Evolutionary conservation across 1,140 invertebrate genomes (phyloP), one percentile per base, ranked within the genome.

Genomic region (Drosophila sturtevanti): DNA sequence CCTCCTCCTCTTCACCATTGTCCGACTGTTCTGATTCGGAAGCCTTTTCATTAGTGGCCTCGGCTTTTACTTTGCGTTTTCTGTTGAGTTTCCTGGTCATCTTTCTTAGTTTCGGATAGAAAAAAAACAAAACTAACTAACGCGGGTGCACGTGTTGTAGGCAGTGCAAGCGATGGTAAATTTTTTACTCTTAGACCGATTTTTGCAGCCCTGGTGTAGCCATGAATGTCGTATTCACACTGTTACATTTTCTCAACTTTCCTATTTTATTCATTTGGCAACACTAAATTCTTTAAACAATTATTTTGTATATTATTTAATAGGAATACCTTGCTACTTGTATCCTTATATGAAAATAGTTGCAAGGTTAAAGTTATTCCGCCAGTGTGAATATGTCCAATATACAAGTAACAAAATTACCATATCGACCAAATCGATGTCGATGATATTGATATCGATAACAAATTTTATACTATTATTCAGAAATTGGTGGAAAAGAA

Each of bases 101-200:
- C 16, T 48, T 48, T 48, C 16, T 18, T 11, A 2, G 9, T 10
- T 77, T 77, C 73, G 59, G 22, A 70, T 55, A 48, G 21, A 55
- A 87, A 81, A 86, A 86, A 79, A 87, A 86, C 41, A 48, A 48
- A 48, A 48, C 41, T 41, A 86, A 81, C 77, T 77, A 86, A 68
- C 67, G 76, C 79, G 24, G 72, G 72, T 72, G 84, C 84, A 87
- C 84, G 84, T 87, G 84, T 87, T 89, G 84, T 59, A 54, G 67
- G 63, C 66, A 64, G 66, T 63, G 71, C 66, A 60, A 56, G 85
- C 62, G 82, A 86, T 81, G 24, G 59, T 31, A 51, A 35, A 56
- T 48, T 21, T 10, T 4, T 48, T 1, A 1, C 9, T 18, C 2
- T 31, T 31, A 31, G 7, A 6, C 27, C 16, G 16, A 21, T 7